Percentiles rank a stretch among this genome's conserved stretches.
phyloP scores from a whole-genome alignment of 2,797 vertebrate species.

The Enteromius paludinosus region DNA sequence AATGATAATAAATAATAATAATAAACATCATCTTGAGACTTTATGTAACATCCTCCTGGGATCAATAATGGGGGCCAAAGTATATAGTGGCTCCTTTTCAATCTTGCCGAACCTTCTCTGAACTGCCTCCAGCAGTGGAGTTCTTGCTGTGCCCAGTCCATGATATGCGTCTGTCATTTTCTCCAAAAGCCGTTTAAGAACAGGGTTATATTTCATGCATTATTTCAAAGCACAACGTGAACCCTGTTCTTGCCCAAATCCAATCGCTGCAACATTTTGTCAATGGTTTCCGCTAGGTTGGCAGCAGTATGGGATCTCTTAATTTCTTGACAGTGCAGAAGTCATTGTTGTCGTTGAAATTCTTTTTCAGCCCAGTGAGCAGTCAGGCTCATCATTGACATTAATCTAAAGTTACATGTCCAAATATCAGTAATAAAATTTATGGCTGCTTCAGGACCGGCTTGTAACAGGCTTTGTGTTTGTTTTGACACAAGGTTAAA shows the following conservation, averaged over 20 bases:
- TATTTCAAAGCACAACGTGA: neutral
- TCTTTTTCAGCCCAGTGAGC: neutral
- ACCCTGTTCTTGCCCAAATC: neutral
- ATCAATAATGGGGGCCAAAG: too few species aligned
- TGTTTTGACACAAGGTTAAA: too few species aligned
- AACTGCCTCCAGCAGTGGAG: constrained; percentile 3
- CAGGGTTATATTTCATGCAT: neutral
- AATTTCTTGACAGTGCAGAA: neutral
- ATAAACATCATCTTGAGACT: too few species aligned
- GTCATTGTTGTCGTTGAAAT: neutral
- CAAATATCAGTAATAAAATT: too few species aligned
- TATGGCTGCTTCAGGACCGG: too few species aligned
- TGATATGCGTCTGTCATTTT: neutral
- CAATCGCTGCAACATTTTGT: neutral
- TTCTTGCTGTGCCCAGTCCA: constrained; percentile 10
- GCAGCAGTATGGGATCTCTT: neutral
- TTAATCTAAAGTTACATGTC: neutral
- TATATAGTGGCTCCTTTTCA: too few species aligned
- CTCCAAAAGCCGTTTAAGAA: constrained; percentile 22
- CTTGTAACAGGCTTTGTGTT: too few species aligned
- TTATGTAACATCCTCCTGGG: too few species aligned
- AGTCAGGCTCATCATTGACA: neutral
- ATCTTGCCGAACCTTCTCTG: too few species aligned
- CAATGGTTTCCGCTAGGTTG: neutral
- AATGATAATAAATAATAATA: too few species aligned